These are phyloP conservation scores for Rhyzopertha dominica DNA, from an alignment of 1,140 invertebrate genomes.

Conservation along the genomic window DNA sequence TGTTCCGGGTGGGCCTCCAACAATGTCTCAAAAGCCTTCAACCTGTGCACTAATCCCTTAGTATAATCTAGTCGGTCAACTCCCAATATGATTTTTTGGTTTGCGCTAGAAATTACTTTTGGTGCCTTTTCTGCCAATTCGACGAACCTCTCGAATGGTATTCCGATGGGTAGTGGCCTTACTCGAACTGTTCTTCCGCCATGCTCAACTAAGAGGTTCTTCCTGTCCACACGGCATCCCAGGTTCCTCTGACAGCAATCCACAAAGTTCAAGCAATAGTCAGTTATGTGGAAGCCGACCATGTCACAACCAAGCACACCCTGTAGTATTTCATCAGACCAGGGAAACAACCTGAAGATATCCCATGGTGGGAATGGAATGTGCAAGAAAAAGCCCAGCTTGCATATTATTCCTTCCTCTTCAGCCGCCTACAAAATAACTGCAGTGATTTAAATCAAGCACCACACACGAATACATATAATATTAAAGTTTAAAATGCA, in stretches of 20 bases:
- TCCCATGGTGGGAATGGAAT: constrained; percentile 92
- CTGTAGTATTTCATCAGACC: constrained; percentile 88
- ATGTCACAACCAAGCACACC: constrained; percentile 86
- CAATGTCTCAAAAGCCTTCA: constrained; percentile 78
- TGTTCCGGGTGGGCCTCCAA: constrained; percentile 83
- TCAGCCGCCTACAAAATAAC: constrained; percentile 58
- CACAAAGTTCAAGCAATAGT: constrained; percentile 88
- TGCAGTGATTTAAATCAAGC: no score
- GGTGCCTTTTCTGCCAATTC: constrained; percentile 73
- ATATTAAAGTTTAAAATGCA: no score
- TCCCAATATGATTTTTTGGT: constrained; percentile 77
- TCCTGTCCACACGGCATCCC: constrained; percentile 81
- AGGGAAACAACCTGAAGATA: constrained; percentile 82
- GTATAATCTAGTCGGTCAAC: constrained; percentile 89
- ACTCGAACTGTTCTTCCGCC: constrained; percentile 79
- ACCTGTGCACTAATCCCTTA: constrained; percentile 79
- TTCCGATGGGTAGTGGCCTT: constrained; percentile 78
- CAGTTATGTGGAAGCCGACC: constrained; percentile 87
- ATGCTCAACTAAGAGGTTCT: constrained; percentile 80
- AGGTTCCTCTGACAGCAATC: constrained; percentile 84
- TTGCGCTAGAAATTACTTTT: constrained; percentile 59
- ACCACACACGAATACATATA: no score
- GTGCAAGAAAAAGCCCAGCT: constrained; percentile 86
- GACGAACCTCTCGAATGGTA: constrained; percentile 82
- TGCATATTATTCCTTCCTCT: constrained; percentile 70